Percentiles rank a stretch among this genome's conserved stretches.
phyloP scores from a whole-genome alignment of 2,888 invertebrate species.

The Drosophila subquinaria region DNA sequence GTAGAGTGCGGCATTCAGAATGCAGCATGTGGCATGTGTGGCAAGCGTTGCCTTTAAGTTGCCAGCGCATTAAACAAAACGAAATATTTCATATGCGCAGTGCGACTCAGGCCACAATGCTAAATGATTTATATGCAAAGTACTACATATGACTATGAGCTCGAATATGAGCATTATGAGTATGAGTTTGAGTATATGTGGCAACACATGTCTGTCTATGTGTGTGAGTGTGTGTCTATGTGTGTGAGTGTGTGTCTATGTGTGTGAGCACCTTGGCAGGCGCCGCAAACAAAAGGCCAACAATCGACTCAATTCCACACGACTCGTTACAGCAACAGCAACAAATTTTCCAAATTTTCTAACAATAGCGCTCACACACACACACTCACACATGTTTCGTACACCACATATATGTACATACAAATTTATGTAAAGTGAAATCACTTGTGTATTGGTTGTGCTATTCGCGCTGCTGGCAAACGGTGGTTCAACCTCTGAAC shows the following conservation, averaged over 20 bases:
- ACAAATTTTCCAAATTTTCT: slow-evolving; percentile 56
- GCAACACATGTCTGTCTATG: too few relatives aligned
- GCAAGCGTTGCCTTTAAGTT: slow-evolving; percentile 52
- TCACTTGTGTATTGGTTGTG: slow-evolving; percentile 49
- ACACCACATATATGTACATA: slow-evolving; percentile 17
- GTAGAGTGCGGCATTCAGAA: neutral
- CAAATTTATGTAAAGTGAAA: slow-evolving; percentile 35
- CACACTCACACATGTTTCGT: neutral
- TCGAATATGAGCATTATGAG: neutral
- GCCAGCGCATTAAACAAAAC: slow-evolving; percentile 64
- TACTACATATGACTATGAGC: slow-evolving; percentile 33
- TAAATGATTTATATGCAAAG: slow-evolving; percentile 76
- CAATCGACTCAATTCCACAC: slow-evolving; percentile 57
- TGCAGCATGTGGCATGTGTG: slow-evolving; percentile 17
- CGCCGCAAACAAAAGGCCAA: slow-evolving; percentile 55
- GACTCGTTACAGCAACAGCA: slow-evolving; percentile 46
- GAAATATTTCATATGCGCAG: slow-evolving; percentile 76
- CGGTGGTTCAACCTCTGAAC: slow-evolving; percentile 17
- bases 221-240: slow-evolving; percentile 16
- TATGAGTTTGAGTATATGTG: slow-evolving; percentile 9
- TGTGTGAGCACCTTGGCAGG: slow-evolving; percentile 43
- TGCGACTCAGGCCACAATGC: slow-evolving; percentile 70
- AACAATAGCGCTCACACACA: slow-evolving; percentile 43
- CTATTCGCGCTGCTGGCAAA: slow-evolving; percentile 7
- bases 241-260: slow-evolving; percentile 29